Base-by-base conservation (phyloP, 2,113 vertebrate genomes). In the Tympanuchus pallidicinctus region DNA sequence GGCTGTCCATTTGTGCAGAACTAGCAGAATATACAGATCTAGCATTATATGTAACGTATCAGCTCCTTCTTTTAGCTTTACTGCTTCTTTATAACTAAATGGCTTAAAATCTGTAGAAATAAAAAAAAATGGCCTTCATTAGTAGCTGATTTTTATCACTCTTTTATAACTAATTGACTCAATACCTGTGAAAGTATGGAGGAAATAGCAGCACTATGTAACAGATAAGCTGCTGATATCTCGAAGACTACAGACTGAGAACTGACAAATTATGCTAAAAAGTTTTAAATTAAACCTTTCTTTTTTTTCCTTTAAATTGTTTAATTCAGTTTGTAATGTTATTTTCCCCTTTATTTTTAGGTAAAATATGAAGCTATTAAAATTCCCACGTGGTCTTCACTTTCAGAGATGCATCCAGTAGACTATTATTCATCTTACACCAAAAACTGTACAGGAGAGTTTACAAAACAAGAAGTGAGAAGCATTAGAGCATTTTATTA, bases 371-470 rank as follows among this genome's bases (percentile, higher is more conserved):
- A 98, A 88, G 97, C 97, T 70, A 97, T 99, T 94, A 97, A 98
- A 82, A 91, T 99, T 94, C 99, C 99, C 42, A 98, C 98, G 92
- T 99, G 99, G 99, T 78, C 97, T 80, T 97, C 98, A 34, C 91
- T 98, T 92, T 96, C 98, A 81, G 96, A 98, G 90, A 99, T 99
- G 98, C 99, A 99, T 93, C 98, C 98, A 73, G 97, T 99, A 88
- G 99, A 99, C 96, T 99, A 98, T 97, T 99, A 99, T 89, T 99
- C 99, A 61, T 99, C 99, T 5, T 98, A 98, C 69, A 99, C 99
- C 80, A 99, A 99, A 97, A 99, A 99, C 89, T 99, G 99, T 97
- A 99, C 98, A n/a, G 96, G 97, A 25, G 86, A 92, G 72, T 99
- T 99, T 96, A 98, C 99, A 78, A 74, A 98, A 38, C 92, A 98